Conservation (phyloP, 2,797 vertebrate genomes). For the Schizothorax lantsangensis region DNA sequence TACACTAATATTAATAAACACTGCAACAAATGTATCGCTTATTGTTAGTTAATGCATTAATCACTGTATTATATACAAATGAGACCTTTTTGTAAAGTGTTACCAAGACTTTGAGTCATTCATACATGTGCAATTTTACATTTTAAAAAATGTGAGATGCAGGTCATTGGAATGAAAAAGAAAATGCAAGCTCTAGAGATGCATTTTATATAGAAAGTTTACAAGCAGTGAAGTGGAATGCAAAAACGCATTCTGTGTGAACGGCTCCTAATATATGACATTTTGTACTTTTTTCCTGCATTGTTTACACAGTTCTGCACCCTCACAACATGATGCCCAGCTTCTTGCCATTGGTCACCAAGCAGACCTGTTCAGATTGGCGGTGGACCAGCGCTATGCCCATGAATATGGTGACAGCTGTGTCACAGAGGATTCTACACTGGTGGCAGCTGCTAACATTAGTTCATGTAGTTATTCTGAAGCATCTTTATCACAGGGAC, state of each 20-base stretch:
- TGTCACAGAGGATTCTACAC: conserved; percentile 47
- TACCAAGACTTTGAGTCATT: neutral
- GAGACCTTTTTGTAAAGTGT: neutral
- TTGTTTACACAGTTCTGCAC: conserved; percentile 64
- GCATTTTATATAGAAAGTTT: neutral
- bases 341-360: conserved; percentile 74
- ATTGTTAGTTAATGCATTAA: conserved; percentile 1
- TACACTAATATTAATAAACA: neutral
- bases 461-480: conserved; percentile 2
- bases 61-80: neutral
- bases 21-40: neutral
- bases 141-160: neutral
- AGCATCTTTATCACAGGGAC: conserved; percentile 5
- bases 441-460: conserved; percentile 3
- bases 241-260: neutral
- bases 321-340: conserved; percentile 68
- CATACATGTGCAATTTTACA: neutral
- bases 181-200: neutral
- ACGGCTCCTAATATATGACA: neutral
- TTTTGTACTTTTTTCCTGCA: neutral
- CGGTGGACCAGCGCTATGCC: conserved; percentile 80
- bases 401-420: conserved; percentile 80
- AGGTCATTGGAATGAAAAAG: neutral
- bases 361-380: conserved; percentile 79
- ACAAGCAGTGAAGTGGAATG: neutral